Conservation (phyloP, 1,140 invertebrate species). For the Zaprionus ghesquierei region DNA sequence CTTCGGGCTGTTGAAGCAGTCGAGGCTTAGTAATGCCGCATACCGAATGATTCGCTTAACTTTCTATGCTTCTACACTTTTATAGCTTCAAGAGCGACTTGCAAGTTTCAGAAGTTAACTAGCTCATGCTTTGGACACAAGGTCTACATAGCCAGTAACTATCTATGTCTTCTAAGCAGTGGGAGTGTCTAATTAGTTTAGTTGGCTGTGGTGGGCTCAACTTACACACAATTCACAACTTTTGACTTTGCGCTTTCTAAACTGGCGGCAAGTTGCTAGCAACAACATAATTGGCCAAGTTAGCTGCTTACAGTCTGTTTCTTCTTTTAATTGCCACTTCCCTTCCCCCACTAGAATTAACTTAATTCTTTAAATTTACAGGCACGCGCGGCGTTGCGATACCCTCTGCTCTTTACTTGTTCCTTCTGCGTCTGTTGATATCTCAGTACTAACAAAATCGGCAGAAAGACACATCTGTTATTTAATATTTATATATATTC, state of each 20-base stretch:
- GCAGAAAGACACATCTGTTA: no score
- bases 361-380: not conserved
- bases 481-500: no score
- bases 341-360: slow-evolving; percentile 1
- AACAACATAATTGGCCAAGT: slow-evolving; percentile 31
- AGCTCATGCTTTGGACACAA: not conserved
- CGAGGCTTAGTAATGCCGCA: not conserved
- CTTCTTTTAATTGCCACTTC: slow-evolving; percentile 40
- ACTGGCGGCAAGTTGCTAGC: not conserved
- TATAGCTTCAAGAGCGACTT: slow-evolving; percentile 10
- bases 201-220: slow-evolving; percentile 19
- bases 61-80: slow-evolving; percentile 38
- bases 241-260: slow-evolving; percentile 55
- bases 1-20: not conserved
- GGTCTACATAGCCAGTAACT: slow-evolving; percentile 13
- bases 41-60: slow-evolving; percentile 31
- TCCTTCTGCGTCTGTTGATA: no score
- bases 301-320: slow-evolving; percentile 47
- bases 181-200: slow-evolving; percentile 27
- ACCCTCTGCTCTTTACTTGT: not conserved
- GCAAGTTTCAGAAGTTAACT: not conserved
- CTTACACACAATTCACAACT: slow-evolving; percentile 8
- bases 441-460: no score
- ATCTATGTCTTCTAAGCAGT: slow-evolving; percentile 26
- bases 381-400: not conserved